Conservation (phyloP, 1,140 invertebrate genomes). For the Polypedilum vanderplanki region DNA sequence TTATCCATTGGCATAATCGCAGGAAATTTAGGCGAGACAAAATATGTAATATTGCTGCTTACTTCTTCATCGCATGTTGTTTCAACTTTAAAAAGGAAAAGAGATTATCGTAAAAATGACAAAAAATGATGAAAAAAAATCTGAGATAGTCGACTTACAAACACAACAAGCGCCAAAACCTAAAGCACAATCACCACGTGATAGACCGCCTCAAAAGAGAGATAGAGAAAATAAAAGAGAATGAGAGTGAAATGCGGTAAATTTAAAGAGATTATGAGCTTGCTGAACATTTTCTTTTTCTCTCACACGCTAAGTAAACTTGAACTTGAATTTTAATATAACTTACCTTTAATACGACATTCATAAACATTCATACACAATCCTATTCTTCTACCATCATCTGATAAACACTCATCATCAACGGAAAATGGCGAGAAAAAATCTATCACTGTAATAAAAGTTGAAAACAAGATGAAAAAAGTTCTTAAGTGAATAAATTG, state of each 20-base stretch:
- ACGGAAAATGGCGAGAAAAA: constrained; percentile 67
- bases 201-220: constrained; percentile 49
- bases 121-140: constrained; percentile 21
- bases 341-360: constrained; percentile 57
- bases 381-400: constrained; percentile 60
- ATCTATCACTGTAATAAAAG: constrained; percentile 55
- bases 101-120: neutral
- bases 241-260: neutral
- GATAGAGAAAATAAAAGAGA: neutral
- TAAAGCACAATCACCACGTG: constrained; percentile 69
- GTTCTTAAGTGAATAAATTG: too few relatives aligned
- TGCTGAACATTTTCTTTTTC: too few relatives aligned
- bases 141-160: constrained; percentile 54
- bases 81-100: constrained; percentile 52
- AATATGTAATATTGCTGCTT: constrained; percentile 75
- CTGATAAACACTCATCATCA: constrained; percentile 65
- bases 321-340: neutral
- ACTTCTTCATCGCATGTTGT: constrained; percentile 68
- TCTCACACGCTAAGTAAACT: too few relatives aligned
- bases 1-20: constrained; percentile 58
- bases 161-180: constrained; percentile 85
- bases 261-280: neutral
- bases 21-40: constrained; percentile 74
- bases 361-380: constrained; percentile 76
- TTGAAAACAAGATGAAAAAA: too few relatives aligned